Evolutionary conservation across 64 coral and sea anemone genomes (phyloP).

Genomic region (Actinia equina): DNA sequence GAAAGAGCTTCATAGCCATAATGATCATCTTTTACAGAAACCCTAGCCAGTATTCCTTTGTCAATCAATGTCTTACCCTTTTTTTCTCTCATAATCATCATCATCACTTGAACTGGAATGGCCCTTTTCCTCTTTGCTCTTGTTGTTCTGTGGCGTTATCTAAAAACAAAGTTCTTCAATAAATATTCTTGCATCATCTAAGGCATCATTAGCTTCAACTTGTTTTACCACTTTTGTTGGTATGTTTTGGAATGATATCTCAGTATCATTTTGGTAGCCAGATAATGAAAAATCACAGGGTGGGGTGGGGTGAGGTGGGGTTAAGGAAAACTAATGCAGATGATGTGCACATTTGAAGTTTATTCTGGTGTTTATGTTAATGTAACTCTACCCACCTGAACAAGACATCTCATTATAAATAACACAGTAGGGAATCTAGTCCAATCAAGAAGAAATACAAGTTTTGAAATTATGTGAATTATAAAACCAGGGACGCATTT

Average conservation of each 20-base stretch:
- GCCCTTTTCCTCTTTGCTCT: conserved; percentile 61
- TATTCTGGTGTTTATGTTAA: neutral
- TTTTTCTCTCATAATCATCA: conserved; percentile 71
- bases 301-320: no score
- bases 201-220: no score
- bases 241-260: no score
- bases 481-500: neutral
- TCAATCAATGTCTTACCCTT: conserved; percentile 39
- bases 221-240: no score
- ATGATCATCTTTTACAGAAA: neutral
- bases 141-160: conserved; percentile 70
- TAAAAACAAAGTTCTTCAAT: conserved; percentile 16
- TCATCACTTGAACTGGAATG: conserved; percentile 65
- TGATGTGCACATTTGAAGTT: neutral
- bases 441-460: conserved; percentile 32
- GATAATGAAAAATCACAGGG: no score
- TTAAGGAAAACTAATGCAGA: neutral
- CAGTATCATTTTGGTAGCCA: no score
- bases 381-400: conserved; percentile 37
- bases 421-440: conserved; percentile 31
- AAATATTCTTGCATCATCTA: neutral
- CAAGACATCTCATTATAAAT: conserved; percentile 36
- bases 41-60: no score
- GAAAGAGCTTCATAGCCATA: conserved; percentile 20
- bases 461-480: conserved; percentile 17